A percentile compares a stretch with the other conserved stretches of the same genome.
Evolutionary conservation across 2,888 invertebrate genomes (phyloP).

Genomic region (Agonopterix arenella): DNA sequence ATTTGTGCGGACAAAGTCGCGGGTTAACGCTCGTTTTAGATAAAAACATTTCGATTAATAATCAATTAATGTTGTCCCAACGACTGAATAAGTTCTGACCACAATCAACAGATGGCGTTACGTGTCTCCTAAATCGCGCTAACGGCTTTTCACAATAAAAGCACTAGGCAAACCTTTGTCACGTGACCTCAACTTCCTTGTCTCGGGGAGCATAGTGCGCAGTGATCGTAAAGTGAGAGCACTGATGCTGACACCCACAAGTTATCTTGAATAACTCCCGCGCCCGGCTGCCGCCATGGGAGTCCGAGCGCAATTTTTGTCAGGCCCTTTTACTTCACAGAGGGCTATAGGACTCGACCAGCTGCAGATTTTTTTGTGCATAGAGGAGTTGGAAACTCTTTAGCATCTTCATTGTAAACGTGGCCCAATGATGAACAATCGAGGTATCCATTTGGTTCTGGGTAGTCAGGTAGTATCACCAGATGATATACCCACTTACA

Average conservation of each 20-base stretch:
- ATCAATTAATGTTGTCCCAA: no score
- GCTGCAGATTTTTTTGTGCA: background rate
- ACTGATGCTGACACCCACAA: constrained; percentile 87
- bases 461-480: no score
- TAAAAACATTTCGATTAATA: no score
- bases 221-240: constrained; percentile 91
- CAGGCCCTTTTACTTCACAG: constrained; percentile 82
- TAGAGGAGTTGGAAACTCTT: background rate
- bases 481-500: no score
- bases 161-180: constrained; percentile 1
- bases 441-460: no score
- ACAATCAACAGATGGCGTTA: constrained; percentile 53
- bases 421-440: no score
- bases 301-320: constrained; percentile 88
- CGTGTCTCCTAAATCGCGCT: constrained; percentile 35
- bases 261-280: constrained; percentile 55
- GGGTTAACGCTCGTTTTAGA: no score
- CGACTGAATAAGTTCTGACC: background rate
- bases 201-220: constrained; percentile 92
- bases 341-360: constrained; percentile 32
- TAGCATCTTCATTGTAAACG: no score
- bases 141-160: constrained; percentile 16
- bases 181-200: constrained; percentile 78
- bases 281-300: constrained; percentile 73
- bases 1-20: no score